Evolutionary conservation across 1,140 invertebrate species (phyloP), one percentile per base, ranked within the genome.

Genomic region (Trichomalopsis sarcophagae): DNA sequence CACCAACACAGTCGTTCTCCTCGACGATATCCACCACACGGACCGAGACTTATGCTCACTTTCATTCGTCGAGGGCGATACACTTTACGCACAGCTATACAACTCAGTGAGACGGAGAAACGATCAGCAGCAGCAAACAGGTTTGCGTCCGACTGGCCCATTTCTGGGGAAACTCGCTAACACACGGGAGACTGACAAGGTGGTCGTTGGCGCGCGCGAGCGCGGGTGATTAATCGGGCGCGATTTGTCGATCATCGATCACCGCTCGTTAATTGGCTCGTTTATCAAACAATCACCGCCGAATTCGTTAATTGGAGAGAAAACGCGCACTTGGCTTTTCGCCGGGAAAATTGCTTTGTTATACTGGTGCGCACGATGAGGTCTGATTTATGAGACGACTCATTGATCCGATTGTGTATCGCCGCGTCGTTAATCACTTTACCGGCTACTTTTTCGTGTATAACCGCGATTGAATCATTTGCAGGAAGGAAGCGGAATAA

Each of bases 201-300:
- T 85, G 69, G 73, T 76, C 77, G 78, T 50, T 23, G 9, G 73
- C n/a, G 66, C 14, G 76, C 14, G n/a, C 44, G 50, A 44, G n/a
- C n/a, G 21, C n/a, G 47, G 33, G 73, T 82, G 84, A 85, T 86
- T 76, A 71, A 82, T 86, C 44, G 40, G 55, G n/a, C 47, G 44
- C 82, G 68, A 83, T 86, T 86, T 83, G 81, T 80, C 85, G 81
- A 80, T 86, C 75, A 86, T 86, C 85, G 85, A 83, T 86, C 85
- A 86, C 71, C 27, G 76, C 23, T 17, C 66, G 74, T 80, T 83
- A 86, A 82, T 86, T 86, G 80, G 84, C 66, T 86, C 80, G 68
- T 82, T 86, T 75, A 73, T 86, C 80, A 82, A 82, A 86, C 84
- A 82, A 86, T 86, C 84, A 36, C 73, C 75, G 75, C n/a, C 68